Evolutionary conservation across 2,797 vertebrate species (phyloP).

Genomic region (Thripadectes ignobilis): DNA sequence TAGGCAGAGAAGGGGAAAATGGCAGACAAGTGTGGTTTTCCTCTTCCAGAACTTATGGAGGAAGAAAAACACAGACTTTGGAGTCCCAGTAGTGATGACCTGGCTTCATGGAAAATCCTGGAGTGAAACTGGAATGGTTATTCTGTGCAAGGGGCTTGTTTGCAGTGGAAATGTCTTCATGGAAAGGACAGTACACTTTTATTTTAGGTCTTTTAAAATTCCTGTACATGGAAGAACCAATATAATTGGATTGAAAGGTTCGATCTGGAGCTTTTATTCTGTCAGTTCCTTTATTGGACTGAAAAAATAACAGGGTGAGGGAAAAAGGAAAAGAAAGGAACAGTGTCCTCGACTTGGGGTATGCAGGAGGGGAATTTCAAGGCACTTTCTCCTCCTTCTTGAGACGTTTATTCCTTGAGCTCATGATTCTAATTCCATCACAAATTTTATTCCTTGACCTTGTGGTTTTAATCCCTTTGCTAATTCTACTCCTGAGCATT

Average conservation of each 20-base stretch:
- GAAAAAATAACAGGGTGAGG: not conserved
- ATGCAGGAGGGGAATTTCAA: not conserved
- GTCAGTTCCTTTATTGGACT: not conserved
- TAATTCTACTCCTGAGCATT: not conserved
- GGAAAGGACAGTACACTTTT: not conserved
- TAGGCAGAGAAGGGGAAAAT: not conserved
- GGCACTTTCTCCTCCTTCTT: not conserved
- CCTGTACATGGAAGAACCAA: not conserved
- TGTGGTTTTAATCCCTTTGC: not conserved
- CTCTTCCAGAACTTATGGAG: not conserved
- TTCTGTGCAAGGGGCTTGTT: not conserved
- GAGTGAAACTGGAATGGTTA: accelerated
- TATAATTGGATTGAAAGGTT: not conserved
- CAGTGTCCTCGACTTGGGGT: not conserved
- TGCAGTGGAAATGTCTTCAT: not conserved
- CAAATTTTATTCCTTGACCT: not conserved
- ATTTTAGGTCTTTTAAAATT: not conserved
- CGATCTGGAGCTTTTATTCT: not conserved
- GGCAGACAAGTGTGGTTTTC: not conserved
- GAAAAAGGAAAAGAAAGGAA: not conserved
- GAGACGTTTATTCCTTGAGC: not conserved
- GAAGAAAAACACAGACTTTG: not conserved
- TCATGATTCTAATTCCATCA: not conserved
- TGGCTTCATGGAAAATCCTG: not conserved
- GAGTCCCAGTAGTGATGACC: not conserved